Base-by-base conservation (phyloP, 2,888 invertebrate genomes). In the Drosophila mayaguana region DNA sequence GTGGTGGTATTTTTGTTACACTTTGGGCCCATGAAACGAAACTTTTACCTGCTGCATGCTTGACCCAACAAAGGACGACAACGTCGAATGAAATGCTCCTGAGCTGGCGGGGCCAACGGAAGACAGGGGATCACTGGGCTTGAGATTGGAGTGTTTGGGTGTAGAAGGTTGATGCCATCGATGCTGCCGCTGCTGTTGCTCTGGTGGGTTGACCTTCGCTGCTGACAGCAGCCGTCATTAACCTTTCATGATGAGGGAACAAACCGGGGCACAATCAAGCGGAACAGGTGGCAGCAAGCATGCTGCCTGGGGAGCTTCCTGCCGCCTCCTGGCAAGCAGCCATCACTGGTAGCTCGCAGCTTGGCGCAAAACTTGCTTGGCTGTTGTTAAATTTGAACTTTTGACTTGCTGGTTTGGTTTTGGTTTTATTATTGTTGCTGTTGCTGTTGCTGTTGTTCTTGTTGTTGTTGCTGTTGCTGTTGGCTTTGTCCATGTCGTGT, bases 181-280 rank as follows among this genome's bases (percentile, higher is more conserved):
- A 16, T 2, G 16, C 2, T 8, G 38, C 11, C 20, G 46, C 12
- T 34, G 28, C 46, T 22, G n/a, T 8, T 64, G 42, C 63, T 22
- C 18, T 45, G 51, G 62, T 51, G 60, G 75, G 73, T 69, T 83
- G 89, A 86, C 85, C 85, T 86, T 86, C 85, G 85, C 73, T 67
- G 89, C 88, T 89, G 86, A 89, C 89, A 87, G 86, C 85, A 88
- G 89, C 82, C 86, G 88, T 87, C 86, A 87, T 87, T 87, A 87
- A 87, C 88, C 86, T 87, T 87, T 87, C 86, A 88, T 89, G 89
- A 78, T 77, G 82, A 74, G 78, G 77, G 71, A 86, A 72, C 69
- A 40, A 67, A 57, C 65, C 62, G 84, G 66, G 81, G 81, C 70
- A 88, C 80, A 88, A 86, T 86, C 82, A 86, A 80, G 86, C 80